Evolutionary conservation across 2,888 invertebrate genomes (phyloP), one percentile per base, ranked within the genome.

Genomic region (Nymphalis c-album): DNA sequence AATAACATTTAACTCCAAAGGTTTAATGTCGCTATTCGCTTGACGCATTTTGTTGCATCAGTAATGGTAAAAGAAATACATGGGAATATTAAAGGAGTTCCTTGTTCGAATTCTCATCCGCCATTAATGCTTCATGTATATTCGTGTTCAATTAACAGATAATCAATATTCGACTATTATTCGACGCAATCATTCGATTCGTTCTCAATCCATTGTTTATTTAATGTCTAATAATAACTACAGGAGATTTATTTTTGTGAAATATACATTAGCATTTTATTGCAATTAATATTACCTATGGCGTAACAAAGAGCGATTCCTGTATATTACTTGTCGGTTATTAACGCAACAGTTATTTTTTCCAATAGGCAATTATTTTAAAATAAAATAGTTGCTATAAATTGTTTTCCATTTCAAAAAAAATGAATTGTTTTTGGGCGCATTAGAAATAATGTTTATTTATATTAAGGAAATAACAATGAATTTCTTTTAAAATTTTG

Each of bases 91-190:
- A 51, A 50, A 67, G 68, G 50, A 60, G 63, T 64, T 69, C 64
- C 68, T 69, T 26, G 53, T 68, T 68, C 20, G 45, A 26, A 67
- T 71, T 64, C 71, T 50, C 68, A 63, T 65, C 58, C 45, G 57
- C 61, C 71, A 69, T 71, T 69, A 63, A 67, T 61, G 57, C 53
- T 57, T 71, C 64, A 66, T 67, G 70, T 68, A 64, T 72, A 70
- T 64, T 70, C 66, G 64, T 59, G 62, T 53, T 57, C 68, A 66
- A 66, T 66, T 65, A 60, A 63, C 68, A 31, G 59, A 57, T 69
- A 55, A 69, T 61, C 61, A 60, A 62, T 68, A 64, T 67, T 69
- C 63, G 58, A 59, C 58, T 35, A 72, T 73, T 68, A 71, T 62
- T 66, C 66, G 61, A 64, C 26, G 60, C 71, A 69, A 68, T 71